Evolutionary conservation across 2,797 vertebrate species (phyloP).

Genomic region (Huso huso): DNA sequence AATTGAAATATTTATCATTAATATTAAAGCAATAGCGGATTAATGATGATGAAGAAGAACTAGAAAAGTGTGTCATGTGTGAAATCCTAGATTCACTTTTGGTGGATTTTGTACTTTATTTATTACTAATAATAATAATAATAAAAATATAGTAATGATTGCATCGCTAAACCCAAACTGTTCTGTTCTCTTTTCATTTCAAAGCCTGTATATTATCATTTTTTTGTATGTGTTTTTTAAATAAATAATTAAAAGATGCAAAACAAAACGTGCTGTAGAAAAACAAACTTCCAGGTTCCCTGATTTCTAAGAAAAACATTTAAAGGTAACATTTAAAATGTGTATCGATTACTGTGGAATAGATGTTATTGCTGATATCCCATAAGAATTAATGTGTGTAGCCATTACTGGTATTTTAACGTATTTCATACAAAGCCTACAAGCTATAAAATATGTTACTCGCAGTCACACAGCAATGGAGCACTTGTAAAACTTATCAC

Average conservation of each 20-base stretch:
- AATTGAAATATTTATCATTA: constrained; percentile 98
- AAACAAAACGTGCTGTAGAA: too few relatives aligned
- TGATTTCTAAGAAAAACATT: too few relatives aligned
- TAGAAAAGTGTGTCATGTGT: constrained; percentile 82
- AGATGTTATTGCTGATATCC: too few relatives aligned
- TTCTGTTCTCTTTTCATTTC: constrained; percentile 70
- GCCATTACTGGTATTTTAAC: too few relatives aligned
- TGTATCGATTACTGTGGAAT: too few relatives aligned
- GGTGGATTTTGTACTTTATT: constrained; percentile 99
- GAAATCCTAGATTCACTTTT: constrained; percentile 97
- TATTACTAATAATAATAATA: constrained; percentile 82
- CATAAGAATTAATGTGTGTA: too few relatives aligned
- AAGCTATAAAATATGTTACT: too few relatives aligned
- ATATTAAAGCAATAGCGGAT: constrained; percentile 99
- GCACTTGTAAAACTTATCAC: too few relatives aligned
- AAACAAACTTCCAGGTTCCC: too few relatives aligned
- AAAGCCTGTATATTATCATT: constrained; percentile 76
- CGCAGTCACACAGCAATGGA: too few relatives aligned
- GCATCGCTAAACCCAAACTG: constrained; percentile 88
- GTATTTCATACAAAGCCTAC: too few relatives aligned
- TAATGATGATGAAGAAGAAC: constrained; percentile 70
- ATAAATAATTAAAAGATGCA: constrained; percentile 47
- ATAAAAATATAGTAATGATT: constrained; percentile 60
- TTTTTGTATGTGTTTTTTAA: constrained; percentile 75
- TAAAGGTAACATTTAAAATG: too few relatives aligned